phyloP scores from a whole-genome alignment of 1,140 invertebrate species.

The Aphelenchoides fujianensis region DNA sequence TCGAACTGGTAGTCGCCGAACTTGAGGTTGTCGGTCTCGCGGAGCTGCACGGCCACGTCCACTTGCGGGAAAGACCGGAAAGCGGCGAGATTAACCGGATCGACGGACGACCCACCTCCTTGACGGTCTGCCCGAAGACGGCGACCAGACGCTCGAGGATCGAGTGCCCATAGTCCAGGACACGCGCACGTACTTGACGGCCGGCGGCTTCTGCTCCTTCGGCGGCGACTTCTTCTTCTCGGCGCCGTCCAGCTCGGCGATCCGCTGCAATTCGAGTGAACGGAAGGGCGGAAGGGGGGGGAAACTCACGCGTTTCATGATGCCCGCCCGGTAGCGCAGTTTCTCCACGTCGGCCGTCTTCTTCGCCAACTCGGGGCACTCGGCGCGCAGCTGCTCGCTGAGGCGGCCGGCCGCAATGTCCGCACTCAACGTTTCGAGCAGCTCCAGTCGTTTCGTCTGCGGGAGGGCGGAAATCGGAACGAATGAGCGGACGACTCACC shows the following conservation, averaged over 20 bases:
- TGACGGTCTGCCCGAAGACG: constrained; percentile 48
- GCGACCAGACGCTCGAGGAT: constrained; percentile 46
- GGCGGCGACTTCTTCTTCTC: constrained; percentile 10
- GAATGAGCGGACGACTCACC: background rate
- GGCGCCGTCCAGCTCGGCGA: constrained; percentile 20
- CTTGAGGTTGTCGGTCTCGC: constrained; percentile 53
- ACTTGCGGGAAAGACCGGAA: constrained; percentile 44
- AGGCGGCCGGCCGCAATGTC: background rate
- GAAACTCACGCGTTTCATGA: constrained; percentile 34
- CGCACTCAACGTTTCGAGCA: background rate
- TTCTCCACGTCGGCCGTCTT: background rate
- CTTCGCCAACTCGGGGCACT: background rate
- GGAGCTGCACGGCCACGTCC: constrained; percentile 36
- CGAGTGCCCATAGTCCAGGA: constrained; percentile 57
- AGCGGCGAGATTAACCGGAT: background rate
- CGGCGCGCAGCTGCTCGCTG: background rate
- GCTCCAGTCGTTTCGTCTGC: background rate
- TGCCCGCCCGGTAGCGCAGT: constrained; percentile 19
- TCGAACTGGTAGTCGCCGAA: constrained; percentile 99
- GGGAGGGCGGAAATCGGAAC: background rate
- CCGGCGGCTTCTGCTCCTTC: background rate
- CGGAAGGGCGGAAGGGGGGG: no score
- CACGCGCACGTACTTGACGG: constrained; percentile 8
- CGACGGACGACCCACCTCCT: constrained; percentile 27
- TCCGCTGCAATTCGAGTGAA: constrained; percentile 9